Conservation (phyloP, 2,113 vertebrate species). For the Pachycephala philippinensis region DNA sequence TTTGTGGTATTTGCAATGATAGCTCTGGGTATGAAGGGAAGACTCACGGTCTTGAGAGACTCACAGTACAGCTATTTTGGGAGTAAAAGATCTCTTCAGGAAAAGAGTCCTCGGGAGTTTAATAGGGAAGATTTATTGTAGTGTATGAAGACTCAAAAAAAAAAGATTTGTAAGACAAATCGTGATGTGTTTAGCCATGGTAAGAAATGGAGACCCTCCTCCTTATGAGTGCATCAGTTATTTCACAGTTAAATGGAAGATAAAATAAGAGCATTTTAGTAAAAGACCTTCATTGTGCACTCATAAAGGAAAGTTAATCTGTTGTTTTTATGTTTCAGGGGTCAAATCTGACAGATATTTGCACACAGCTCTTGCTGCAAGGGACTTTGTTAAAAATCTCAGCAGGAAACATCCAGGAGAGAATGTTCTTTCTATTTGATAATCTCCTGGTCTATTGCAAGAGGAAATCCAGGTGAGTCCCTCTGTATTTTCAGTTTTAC, state of each 20-base stretch:
- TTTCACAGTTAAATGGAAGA: background rate
- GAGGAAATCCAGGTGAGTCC: slow-evolving; percentile 90
- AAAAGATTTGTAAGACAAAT: background rate
- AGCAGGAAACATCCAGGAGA: slow-evolving; percentile 96
- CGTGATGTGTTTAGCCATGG: background rate
- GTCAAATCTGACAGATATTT: slow-evolving; percentile 96
- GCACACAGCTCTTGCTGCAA: slow-evolving; percentile 91
- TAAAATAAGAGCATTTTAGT: background rate
- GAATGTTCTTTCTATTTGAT: slow-evolving; percentile 98
- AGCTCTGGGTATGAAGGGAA: background rate
- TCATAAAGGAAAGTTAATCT: background rate
- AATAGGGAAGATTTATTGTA: background rate
- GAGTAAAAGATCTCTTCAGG: background rate
- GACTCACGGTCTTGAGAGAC: background rate
- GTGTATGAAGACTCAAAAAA: background rate
- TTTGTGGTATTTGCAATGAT: background rate
- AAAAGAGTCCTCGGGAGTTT: background rate
- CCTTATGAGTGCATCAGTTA: background rate
- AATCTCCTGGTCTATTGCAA: slow-evolving; percentile 98
- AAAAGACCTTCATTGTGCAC: background rate
- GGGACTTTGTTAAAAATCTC: slow-evolving; percentile 96
- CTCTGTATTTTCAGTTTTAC: background rate
- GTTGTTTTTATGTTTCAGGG: slow-evolving; percentile 73
- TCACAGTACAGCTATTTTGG: background rate
- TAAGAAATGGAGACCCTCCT: background rate